Base-by-base conservation (phyloP, 1,140 invertebrate species). In the Stegodyphus mimosarum region DNA sequence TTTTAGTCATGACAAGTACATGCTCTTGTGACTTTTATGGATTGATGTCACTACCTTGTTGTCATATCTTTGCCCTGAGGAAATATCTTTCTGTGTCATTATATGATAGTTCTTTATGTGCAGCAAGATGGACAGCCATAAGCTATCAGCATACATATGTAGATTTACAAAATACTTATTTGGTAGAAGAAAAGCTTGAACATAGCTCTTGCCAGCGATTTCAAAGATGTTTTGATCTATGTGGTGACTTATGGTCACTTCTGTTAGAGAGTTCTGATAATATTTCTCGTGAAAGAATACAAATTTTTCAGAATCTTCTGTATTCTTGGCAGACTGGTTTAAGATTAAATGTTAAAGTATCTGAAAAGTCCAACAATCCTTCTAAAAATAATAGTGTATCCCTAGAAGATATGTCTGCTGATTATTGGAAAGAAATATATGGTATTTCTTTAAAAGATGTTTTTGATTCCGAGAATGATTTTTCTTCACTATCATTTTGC, bases 31-130 rank as follows among this genome's bases (percentile, higher is more conserved):
- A 80, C 49, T 71, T 80, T 60, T 60, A 70, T 60, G 15, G 33
- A 49, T n/a, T 72, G 13, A 66, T 80, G 33, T 48, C 48, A 50
- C 50, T 80, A 6, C 78, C 78, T n/a, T 80, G 78, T 53, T 60
- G 67, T 50, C 78, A 80, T 80, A 80, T 80, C 9, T 80, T 80
- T 71, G 78, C 78, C 13, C 13, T 80, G 11, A 48, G 78, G 49
- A 80, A n/a, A 48, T 52, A 18, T 55, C 33, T 80, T 18, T 80
- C 50, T 7, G 33, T 80, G 33, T 55, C 78, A 5, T 49, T 80
- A 10, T 80, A 71, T 80, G 17, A 13, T 49, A 67, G 71, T 50
- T 17, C 67, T 48, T 11, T 72, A 11, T 33, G 52, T 70, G 11
- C 15, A 60, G 33, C 10, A 15, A 11, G 52, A 48, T 80, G 78